phyloP scores from a whole-genome alignment of 92 coral and sea anemone species.

The Heteractis magnifica region DNA sequence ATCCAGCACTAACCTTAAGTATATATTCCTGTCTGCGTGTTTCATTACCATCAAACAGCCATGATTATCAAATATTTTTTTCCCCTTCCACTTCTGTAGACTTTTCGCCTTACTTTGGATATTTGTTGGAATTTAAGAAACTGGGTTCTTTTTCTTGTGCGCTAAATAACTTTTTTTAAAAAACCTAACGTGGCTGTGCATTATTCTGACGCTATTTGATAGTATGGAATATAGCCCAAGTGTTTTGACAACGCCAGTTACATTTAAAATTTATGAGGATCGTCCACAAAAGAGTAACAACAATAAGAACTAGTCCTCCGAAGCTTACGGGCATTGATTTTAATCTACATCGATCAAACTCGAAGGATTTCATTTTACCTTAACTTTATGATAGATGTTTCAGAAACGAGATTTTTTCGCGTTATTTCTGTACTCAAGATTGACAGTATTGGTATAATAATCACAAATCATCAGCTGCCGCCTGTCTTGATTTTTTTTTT shows the following conservation, averaged over 20 bases:
- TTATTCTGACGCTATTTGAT: slow-evolving; percentile 16
- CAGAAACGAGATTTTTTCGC: background rate
- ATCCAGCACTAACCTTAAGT: background rate
- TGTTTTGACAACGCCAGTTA: slow-evolving; percentile 27
- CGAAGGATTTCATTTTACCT: background rate
- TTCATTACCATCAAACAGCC: background rate
- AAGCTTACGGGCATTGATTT: background rate
- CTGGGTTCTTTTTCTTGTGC: background rate
- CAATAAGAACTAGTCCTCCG: background rate
- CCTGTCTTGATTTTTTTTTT: background rate
- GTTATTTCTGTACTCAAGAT: background rate
- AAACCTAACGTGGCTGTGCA: slow-evolving; percentile 7
- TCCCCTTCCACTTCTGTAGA: background rate
- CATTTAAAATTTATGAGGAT: slow-evolving; percentile 30
- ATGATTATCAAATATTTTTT: background rate
- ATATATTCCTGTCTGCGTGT: background rate
- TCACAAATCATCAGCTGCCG: background rate
- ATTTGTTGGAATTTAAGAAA: background rate
- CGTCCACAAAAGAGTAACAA: slow-evolving; percentile 33
- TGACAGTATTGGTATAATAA: background rate
- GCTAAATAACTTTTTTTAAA: background rate
- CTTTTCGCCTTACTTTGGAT: background rate
- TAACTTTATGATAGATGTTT: background rate
- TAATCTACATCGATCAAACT: background rate
- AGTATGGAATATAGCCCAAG: slow-evolving; percentile 26